These are phyloP conservation scores for Chiloscyllium plagiosum DNA, from an alignment of 2,113 vertebrate species.

Conservation along the genomic window DNA sequence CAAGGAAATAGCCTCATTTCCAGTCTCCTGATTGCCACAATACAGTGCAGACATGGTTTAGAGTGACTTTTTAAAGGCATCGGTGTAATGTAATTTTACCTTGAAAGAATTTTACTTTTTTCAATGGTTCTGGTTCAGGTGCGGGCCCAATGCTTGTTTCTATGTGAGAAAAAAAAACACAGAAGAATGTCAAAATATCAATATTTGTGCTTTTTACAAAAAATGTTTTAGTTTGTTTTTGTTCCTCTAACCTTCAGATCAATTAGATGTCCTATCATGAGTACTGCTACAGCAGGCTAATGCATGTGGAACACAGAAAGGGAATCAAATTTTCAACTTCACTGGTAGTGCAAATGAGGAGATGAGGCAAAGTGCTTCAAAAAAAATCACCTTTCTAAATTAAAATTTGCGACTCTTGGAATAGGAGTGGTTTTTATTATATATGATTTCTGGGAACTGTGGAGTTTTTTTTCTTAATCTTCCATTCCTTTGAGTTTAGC, in stretches of 20 bases:
- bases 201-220: background rate
- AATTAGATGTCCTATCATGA: background rate
- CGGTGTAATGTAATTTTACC: slow-evolving; percentile 10
- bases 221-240: background rate
- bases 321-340: background rate
- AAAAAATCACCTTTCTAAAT: background rate
- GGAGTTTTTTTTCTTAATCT: background rate
- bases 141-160: background rate
- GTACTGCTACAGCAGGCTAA: background rate
- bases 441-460: background rate
- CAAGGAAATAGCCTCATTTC: background rate
- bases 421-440: background rate
- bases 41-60: background rate
- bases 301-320: background rate
- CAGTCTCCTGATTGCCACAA: background rate
- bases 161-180: background rate
- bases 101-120: background rate
- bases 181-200: background rate
- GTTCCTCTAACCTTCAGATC: background rate
- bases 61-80: background rate
- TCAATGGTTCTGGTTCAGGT: background rate
- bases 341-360: background rate
- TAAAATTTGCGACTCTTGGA: background rate
- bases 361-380: background rate
- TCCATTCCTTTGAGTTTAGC: slow-evolving; percentile 13